Conservation (phyloP, 2,113 vertebrate genomes). For the Sisor rabdophorus region DNA sequence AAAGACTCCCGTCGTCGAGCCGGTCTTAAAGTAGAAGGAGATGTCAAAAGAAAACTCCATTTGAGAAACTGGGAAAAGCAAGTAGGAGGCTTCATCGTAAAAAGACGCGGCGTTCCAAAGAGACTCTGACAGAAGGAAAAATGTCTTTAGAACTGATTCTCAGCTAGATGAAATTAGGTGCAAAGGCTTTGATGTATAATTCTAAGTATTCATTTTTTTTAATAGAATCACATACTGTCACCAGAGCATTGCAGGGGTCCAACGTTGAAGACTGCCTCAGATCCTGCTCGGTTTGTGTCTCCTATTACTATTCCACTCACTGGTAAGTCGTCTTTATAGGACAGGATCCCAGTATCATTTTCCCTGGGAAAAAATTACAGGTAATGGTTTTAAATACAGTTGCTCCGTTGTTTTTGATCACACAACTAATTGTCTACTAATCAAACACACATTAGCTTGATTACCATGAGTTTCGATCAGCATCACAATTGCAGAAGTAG, state of each 20-base stretch:
- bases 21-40: slow-evolving; percentile 86
- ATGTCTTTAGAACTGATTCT: slow-evolving; percentile 12
- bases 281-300: slow-evolving; percentile 79
- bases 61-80: slow-evolving; percentile 78
- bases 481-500: slow-evolving; percentile 85
- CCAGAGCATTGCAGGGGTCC: slow-evolving; percentile 84
- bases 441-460: not conserved
- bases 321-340: slow-evolving; percentile 84
- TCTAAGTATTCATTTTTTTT: not conserved
- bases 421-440: not conserved
- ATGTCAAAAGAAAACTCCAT: slow-evolving; percentile 77
- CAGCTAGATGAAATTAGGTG: slow-evolving; percentile 24
- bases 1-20: slow-evolving; percentile 71
- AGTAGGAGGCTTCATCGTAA: slow-evolving; percentile 75
- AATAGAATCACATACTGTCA: slow-evolving; percentile 77
- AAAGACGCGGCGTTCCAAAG: slow-evolving; percentile 83
- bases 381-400: no score
- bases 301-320: slow-evolving; percentile 82
- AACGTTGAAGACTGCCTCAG: slow-evolving; percentile 78
- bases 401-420: not conserved
- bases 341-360: slow-evolving; percentile 78
- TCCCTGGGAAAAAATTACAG: slow-evolving; percentile 65
- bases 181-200: not conserved
- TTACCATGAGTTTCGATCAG: slow-evolving; percentile 83
- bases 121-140: slow-evolving; percentile 68